phyloP scores from a whole-genome alignment of 2,797 vertebrate genomes.

The Sebastes steindachneri region DNA sequence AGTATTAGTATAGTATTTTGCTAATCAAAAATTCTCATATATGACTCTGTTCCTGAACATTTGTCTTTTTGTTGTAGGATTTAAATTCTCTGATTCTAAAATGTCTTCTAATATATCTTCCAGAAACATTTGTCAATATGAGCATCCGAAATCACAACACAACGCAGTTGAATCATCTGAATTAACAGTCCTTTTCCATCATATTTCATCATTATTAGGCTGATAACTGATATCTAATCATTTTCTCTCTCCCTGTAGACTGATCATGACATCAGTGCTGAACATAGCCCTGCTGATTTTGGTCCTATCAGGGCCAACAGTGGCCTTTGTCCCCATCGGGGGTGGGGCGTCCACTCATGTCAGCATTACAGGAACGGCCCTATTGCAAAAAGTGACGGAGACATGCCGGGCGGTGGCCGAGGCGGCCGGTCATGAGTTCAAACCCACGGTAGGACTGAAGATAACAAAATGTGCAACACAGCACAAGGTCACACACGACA shows the following conservation, averaged over 20 bases:
- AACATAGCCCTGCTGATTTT: slow-evolving; percentile 41
- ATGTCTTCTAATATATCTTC: neutral
- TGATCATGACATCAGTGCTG: slow-evolving; percentile 44
- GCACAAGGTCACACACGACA: neutral
- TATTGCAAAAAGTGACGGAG: slow-evolving; percentile 73
- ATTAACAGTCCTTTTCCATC: neutral
- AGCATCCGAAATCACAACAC: neutral
- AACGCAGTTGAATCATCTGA: neutral
- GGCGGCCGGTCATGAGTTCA: slow-evolving; percentile 69
- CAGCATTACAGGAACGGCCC: slow-evolving; percentile 72
- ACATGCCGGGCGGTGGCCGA: slow-evolving; percentile 71
- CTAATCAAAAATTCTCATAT: neutral
- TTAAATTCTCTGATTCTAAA: neutral
- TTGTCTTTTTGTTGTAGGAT: neutral
- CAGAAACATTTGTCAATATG: neutral
- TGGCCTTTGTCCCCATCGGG: slow-evolving; percentile 72
- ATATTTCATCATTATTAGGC: neutral
- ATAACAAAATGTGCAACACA: neutral
- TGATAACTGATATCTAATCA: neutral
- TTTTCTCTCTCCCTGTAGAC: slow-evolving; percentile 3
- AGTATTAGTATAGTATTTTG: neutral
- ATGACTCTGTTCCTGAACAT: neutral
- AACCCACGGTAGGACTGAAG: slow-evolving; percentile 69
- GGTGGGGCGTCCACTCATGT: slow-evolving; percentile 62
- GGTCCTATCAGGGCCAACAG: slow-evolving; percentile 14